phyloP scores from a whole-genome alignment of 2,797 vertebrate genomes.

The Sparus aurata region DNA sequence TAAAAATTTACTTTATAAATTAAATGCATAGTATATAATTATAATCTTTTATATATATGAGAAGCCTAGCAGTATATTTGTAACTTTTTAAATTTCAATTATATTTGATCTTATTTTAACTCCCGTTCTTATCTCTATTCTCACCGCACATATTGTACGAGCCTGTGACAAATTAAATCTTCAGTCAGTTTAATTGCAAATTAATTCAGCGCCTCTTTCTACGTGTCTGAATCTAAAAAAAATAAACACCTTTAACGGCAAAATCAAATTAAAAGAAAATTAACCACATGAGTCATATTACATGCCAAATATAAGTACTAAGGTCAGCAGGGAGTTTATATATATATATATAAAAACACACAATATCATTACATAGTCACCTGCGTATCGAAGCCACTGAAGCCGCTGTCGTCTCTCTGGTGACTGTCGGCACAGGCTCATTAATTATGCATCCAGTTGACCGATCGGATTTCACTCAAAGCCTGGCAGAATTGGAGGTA shows the following conservation, averaged over 20 bases:
- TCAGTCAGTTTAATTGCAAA: background rate
- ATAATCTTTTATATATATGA: too few species aligned
- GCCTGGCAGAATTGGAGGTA: background rate
- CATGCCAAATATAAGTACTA: background rate
- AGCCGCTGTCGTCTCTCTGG: background rate
- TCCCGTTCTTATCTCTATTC: background rate
- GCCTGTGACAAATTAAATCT: background rate
- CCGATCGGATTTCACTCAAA: constrained; percentile 18
- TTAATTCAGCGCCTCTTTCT: background rate
- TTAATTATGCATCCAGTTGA: constrained; percentile 24
- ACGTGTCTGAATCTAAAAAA: background rate
- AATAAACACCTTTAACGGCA: background rate
- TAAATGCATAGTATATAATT: too few species aligned
- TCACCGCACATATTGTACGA: background rate
- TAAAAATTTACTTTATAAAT: too few species aligned
- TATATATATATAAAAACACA: background rate
- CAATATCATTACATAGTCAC: background rate
- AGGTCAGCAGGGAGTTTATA: background rate
- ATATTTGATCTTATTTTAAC: background rate
- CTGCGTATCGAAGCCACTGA: background rate
- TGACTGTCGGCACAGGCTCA: constrained; percentile 1
- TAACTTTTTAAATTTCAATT: background rate
- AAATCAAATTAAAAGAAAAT: background rate
- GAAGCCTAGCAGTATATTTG: too few species aligned
- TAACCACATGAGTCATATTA: background rate